Evolutionary conservation across 2,113 vertebrate genomes (phyloP).

Genomic region (Centropristis striata): DNA sequence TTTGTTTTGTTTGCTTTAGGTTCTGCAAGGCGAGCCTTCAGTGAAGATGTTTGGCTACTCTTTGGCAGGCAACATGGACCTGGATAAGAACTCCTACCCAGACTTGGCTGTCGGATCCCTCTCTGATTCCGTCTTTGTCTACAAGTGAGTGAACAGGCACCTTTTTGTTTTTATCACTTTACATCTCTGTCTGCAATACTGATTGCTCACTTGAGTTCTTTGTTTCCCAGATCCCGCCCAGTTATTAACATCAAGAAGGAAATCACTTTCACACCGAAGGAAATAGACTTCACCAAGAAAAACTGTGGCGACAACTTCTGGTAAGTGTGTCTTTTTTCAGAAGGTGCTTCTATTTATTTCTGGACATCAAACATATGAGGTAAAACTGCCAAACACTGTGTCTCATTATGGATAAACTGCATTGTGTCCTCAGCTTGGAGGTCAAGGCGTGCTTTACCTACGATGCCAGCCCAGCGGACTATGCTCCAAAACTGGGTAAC

Average conservation of each 20-base stretch:
- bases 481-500: constrained; percentile 91
- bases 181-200: not conserved
- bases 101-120: constrained; percentile 96
- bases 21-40: constrained; percentile 83
- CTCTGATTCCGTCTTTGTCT: constrained; percentile 89
- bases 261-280: constrained; percentile 86
- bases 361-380: not conserved
- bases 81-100: constrained; percentile 94
- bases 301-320: no score
- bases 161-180: not conserved
- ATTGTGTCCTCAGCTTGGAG: constrained; percentile 86
- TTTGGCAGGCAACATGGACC: constrained; percentile 95
- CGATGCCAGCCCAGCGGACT: constrained; percentile 86
- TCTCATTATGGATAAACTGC: constrained; percentile 19
- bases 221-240: constrained; percentile 87
- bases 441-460: constrained; percentile 92
- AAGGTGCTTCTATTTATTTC: not conserved
- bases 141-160: constrained; percentile 47
- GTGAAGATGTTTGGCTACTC: constrained; percentile 92
- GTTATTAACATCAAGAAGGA: constrained; percentile 91
- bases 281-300: constrained; percentile 70
- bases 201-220: constrained; percentile 8
- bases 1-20: constrained; percentile 75
- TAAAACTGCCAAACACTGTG: not conserved
- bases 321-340: not conserved